A percentile compares a stretch with the other conserved stretches of the same genome.
These are phyloP conservation scores for Caenorhabditis doughertyi DNA, from an alignment of 2,888 invertebrate species.

Conservation along the genomic window DNA sequence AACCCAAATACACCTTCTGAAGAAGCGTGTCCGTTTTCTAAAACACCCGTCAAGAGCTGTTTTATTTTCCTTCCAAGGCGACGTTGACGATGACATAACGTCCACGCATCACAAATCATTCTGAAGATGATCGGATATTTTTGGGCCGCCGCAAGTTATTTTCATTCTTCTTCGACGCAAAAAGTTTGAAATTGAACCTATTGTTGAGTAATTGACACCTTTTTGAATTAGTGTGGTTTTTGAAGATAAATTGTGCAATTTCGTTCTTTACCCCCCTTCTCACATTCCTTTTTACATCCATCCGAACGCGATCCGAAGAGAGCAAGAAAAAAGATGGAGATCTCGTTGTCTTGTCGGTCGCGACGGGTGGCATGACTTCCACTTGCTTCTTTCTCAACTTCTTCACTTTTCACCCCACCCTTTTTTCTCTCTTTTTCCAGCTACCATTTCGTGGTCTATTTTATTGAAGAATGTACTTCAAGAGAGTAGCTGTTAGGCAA, in stretches of 20 bases:
- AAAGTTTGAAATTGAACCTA: neutral
- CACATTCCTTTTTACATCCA: constrained; percentile 26
- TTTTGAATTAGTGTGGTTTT: constrained; percentile 17
- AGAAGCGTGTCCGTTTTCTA: neutral
- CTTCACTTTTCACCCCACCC: constrained; percentile 43
- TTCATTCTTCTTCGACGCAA: neutral
- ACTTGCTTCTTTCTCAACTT: constrained; percentile 55
- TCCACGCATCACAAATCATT: constrained; percentile 37
- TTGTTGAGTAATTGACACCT: constrained; percentile 25
- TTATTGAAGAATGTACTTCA: constrained; percentile 31
- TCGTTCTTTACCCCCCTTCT: constrained; percentile 37
- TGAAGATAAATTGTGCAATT: constrained; percentile 7
- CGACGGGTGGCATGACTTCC: constrained; percentile 59
- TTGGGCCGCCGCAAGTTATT: constrained; percentile 6
- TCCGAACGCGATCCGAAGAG: constrained; percentile 46
- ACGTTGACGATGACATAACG: constrained; percentile 36
- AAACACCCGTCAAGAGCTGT: constrained; percentile 16
- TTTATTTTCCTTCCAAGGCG: constrained; percentile 9
- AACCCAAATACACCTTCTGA: constrained; percentile 7
- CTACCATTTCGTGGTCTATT: constrained; percentile 10
- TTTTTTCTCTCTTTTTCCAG: constrained; percentile 18
- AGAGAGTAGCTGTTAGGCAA: constrained; percentile 37
- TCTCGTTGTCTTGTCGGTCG: constrained; percentile 38
- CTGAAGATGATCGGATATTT: constrained; percentile 43
- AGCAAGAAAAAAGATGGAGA: constrained; percentile 12